Evolutionary conservation across 2,113 vertebrate species (phyloP), one percentile per base, ranked within the genome.

Genomic region (Chaetura pelagica): DNA sequence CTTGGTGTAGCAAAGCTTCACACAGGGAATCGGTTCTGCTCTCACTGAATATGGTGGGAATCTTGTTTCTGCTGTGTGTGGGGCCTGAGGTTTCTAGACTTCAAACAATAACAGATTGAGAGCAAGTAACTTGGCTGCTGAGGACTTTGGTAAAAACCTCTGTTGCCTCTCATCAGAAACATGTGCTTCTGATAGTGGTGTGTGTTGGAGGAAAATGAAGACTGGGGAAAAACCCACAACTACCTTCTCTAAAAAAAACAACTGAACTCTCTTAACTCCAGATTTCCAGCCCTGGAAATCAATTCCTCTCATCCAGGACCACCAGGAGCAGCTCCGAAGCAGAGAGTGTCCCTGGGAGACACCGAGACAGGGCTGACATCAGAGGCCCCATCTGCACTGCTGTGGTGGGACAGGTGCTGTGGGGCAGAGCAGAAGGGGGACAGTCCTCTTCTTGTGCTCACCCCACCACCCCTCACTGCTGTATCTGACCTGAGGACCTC

Each of bases 191-290:
- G 54, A 59, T 30, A 73, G 35, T 34, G 88, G 40, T 73, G 10
- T n/a, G 3, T 29, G 18, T 35, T 34, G 32, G 23, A 80, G n/a
- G 19, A 88, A 88, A 72, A 6, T n/a, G 30, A 75, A 7, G 18
- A 42, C 18, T 35, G 30, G 29, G n/a, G 0, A 0, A 16, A 15
- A 48, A 7, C 2, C 2, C 20, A 5, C 11, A 85, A 34, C 2
- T 58, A 61, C 10, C 5, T 3, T 62, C 32, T 57, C 22, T 19
- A 9, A 6, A 40, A 59, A 9, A 9, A 6, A 27, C 15, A 61
- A 30, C 23, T 62, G 6, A 93, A 78, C 21, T 79, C 22, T n/a
- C 23, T 62, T 6, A 93, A 78, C 38, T 38, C 38, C 38, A 38
- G 26, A n/a, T 11, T 75, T 22, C 7, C 84, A 82, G 44, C 22